Percentiles rank a stretch among this genome's conserved stretches.
Evolutionary conservation across 2,113 vertebrate genomes (phyloP).

Genomic region (Periophthalmodon schlosseri): DNA sequence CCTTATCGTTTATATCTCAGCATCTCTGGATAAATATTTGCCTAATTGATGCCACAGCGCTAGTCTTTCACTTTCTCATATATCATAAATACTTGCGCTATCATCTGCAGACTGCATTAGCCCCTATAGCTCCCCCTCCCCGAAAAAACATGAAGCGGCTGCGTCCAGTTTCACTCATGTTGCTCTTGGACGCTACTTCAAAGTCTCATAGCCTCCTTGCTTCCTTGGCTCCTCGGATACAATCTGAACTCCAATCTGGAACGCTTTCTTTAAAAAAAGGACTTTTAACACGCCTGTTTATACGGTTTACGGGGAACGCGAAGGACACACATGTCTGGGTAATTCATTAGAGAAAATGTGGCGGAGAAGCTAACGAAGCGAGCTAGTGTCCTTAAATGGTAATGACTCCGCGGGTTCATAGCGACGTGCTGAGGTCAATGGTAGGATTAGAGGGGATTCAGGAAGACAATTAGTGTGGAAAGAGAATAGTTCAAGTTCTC

Average conservation of each 20-base stretch:
- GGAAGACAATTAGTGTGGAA: neutral
- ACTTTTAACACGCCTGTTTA: slow-evolving; percentile 5
- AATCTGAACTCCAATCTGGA: slow-evolving; percentile 9
- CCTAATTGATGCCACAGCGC: neutral
- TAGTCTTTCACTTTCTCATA: neutral
- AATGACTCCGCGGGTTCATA: slow-evolving; percentile 5
- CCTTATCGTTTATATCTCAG: neutral
- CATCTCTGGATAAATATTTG: slow-evolving; percentile 3
- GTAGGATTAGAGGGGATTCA: neutral
- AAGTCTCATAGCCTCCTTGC: neutral
- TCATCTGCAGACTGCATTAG: slow-evolving; percentile 19
- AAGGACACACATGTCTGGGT: slow-evolving; percentile 9
- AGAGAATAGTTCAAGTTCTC: neutral
- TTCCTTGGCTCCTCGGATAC: neutral
- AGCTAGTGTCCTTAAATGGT: slow-evolving; percentile 41
- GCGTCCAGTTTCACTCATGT: neutral
- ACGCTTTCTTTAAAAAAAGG: neutral
- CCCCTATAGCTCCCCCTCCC: neutral
- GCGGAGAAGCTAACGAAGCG: slow-evolving; percentile 8
- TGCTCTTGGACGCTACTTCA: slow-evolving; percentile 10
- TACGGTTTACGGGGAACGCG: neutral
- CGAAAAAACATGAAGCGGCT: neutral
- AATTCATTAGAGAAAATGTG: neutral
- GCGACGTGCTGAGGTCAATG: slow-evolving; percentile 13
- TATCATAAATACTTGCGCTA: neutral